Conservation (phyloP, 1,140 invertebrate genomes). For the Aleiodes sp. region DNA sequence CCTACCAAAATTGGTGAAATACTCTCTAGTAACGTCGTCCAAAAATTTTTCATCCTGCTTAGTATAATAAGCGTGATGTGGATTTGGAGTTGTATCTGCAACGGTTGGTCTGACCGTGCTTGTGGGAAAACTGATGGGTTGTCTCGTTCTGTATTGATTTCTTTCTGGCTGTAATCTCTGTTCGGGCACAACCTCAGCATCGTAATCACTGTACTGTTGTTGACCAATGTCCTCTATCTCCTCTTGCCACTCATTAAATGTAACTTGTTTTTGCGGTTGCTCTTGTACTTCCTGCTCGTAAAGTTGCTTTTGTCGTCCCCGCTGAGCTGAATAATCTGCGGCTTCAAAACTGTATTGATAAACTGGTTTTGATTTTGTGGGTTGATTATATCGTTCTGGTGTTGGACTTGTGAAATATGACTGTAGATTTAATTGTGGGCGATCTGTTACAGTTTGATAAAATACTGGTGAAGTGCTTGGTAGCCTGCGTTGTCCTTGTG, state of each 20-base stretch:
- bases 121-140: constrained; percentile 41
- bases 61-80: constrained; percentile 75
- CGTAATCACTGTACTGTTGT: constrained; percentile 51
- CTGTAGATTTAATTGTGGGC: constrained; percentile 56
- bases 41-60: constrained; percentile 76
- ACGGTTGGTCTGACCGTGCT: constrained; percentile 42
- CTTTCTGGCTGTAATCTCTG: constrained; percentile 16
- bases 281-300: constrained; percentile 38
- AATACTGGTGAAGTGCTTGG: constrained; percentile 54
- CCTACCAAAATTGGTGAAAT: constrained; percentile 79
- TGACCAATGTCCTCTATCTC: constrained; percentile 26
- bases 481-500: constrained; percentile 46
- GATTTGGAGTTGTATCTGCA: constrained; percentile 67
- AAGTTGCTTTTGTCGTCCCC: constrained; percentile 36
- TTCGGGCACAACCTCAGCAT: constrained; percentile 31
- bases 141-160: constrained; percentile 4
- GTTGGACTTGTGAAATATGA: constrained; percentile 56
- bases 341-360: constrained; percentile 72
- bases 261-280: constrained; percentile 36
- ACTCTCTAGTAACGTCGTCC: constrained; percentile 80
- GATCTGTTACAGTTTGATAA: constrained; percentile 52
- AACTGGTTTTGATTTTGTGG: constrained; percentile 65
- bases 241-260: constrained; percentile 50
- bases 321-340: constrained; percentile 59
- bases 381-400: constrained; percentile 42